Evolutionary conservation across 2,888 invertebrate genomes (phyloP).

Genomic region (Orchesellides sinensis): DNA sequence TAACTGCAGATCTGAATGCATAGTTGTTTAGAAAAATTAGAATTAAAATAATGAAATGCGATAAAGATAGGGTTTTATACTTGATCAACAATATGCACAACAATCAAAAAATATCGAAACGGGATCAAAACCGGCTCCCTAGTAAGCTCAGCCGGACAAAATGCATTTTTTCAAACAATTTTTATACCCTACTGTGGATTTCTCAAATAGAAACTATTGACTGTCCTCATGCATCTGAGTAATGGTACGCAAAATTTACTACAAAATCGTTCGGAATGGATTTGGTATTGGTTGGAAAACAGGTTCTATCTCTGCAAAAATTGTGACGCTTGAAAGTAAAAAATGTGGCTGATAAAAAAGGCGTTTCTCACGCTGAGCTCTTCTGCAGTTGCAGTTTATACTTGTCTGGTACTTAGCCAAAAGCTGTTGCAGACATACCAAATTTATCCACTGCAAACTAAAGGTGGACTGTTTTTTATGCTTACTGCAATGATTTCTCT

Average conservation of each 20-base stretch:
- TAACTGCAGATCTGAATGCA: conserved; percentile 34
- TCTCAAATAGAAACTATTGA: conserved; percentile 40
- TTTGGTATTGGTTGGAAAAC: conserved; percentile 57
- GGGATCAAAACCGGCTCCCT: conserved; percentile 68
- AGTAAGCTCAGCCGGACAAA: conserved; percentile 56
- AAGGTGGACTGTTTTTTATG: no score
- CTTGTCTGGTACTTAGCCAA: conserved; percentile 9
- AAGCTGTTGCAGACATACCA: conserved; percentile 14
- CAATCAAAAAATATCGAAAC: conserved; percentile 61
- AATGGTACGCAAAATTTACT: conserved; percentile 14
- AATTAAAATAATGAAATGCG: conserved; percentile 47
- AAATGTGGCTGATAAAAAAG: conserved; percentile 50
- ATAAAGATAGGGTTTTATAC: conserved; percentile 48
- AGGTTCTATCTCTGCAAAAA: conserved; percentile 58
- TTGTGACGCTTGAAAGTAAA: conserved; percentile 36
- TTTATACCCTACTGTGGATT: conserved; percentile 15
- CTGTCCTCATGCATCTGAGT: conserved; percentile 21
- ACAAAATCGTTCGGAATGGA: conserved; percentile 28
- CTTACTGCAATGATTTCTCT: no score
- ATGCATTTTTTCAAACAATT: conserved; percentile 41
- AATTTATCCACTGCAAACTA: no score
- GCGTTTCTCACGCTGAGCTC: conserved; percentile 65
- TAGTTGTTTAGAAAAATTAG: conserved; percentile 54
- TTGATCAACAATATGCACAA: conserved; percentile 18
- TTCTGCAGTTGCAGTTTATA: conserved; percentile 16